Evolutionary conservation across 2,797 vertebrate species (phyloP).

Genomic region (Channa striata): DNA sequence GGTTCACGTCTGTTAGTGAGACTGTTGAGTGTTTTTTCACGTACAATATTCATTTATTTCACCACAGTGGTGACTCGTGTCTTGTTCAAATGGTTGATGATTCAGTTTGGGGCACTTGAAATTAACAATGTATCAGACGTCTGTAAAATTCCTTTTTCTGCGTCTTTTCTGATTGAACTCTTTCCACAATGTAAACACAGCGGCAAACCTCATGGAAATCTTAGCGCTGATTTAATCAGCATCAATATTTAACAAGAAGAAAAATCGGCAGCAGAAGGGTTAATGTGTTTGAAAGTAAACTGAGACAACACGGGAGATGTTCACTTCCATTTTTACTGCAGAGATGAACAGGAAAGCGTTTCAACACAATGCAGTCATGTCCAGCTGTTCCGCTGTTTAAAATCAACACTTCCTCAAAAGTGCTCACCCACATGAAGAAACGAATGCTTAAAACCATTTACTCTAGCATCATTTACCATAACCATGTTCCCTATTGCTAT

Average conservation of each 20-base stretch:
- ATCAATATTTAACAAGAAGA: not conserved
- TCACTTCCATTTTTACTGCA: conserved; percentile 2
- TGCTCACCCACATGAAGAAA: conserved; percentile 72
- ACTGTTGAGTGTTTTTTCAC: too few relatives aligned
- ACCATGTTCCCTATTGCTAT: conserved; percentile 47
- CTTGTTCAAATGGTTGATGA: not conserved
- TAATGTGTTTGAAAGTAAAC: not conserved
- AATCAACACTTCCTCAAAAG: conserved; percentile 79
- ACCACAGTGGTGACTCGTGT: too few relatives aligned
- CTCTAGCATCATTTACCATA: conserved; percentile 58
- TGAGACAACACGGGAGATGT: not conserved
- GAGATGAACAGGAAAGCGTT: conserved; percentile 50
- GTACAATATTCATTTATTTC: too few relatives aligned
- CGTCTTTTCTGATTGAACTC: conserved; percentile 37
- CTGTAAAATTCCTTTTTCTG: conserved; percentile 59
- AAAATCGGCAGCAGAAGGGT: not conserved
- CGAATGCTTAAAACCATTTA: conserved; percentile 19
- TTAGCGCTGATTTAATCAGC: not conserved
- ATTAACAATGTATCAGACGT: conserved; percentile 60
- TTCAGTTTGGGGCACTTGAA: conserved; percentile 20
- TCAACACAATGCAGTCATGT: conserved; percentile 68
- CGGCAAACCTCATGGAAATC: conserved; percentile 56
- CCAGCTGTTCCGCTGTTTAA: conserved; percentile 65
- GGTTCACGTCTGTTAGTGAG: too few relatives aligned
- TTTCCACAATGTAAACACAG: conserved; percentile 43